Percentiles rank a stretch among this genome's conserved stretches.
These are phyloP conservation scores for Penaeus japonicus DNA, from an alignment of 1,140 invertebrate species.

Conservation along the genomic window DNA sequence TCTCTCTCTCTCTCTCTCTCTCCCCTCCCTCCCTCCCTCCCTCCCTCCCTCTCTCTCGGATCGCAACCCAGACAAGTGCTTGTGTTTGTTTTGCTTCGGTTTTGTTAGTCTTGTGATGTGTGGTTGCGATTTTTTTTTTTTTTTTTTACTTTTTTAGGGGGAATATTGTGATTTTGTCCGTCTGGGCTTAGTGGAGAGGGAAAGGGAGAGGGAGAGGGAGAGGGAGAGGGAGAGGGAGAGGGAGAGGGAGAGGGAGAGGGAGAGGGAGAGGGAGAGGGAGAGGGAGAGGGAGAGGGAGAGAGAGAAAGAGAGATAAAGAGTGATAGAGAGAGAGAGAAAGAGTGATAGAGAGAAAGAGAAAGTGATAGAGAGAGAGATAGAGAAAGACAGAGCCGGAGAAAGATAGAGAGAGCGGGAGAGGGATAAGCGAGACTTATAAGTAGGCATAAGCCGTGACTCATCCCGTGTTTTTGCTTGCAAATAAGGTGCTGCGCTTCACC, in stretches of 20 bases:
- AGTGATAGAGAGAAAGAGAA: neutral
- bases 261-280: neutral
- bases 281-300: neutral
- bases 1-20: neutral
- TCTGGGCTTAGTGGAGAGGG: neutral
- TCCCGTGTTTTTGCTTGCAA: too few species aligned
- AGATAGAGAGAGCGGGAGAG: too few species aligned
- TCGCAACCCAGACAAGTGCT: too few species aligned
- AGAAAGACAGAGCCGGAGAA: neutral
- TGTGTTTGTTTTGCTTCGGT: too few species aligned
- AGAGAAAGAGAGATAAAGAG: neutral
- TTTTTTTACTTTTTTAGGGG: too few species aligned
- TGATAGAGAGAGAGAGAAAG: neutral
- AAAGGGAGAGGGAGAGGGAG: neutral
- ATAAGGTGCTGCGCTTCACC: too few species aligned
- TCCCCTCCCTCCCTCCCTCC: neutral
- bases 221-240: neutral
- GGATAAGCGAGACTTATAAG: too few species aligned
- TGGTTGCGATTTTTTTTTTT: too few species aligned
- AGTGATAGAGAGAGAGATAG: neutral
- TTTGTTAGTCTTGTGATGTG: too few species aligned
- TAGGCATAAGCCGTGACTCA: too few species aligned
- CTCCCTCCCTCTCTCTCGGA: neutral
- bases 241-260: neutral
- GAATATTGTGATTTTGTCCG: neutral